Conservation (phyloP, 2,113 vertebrate genomes). For the Heterotis niloticus region DNA sequence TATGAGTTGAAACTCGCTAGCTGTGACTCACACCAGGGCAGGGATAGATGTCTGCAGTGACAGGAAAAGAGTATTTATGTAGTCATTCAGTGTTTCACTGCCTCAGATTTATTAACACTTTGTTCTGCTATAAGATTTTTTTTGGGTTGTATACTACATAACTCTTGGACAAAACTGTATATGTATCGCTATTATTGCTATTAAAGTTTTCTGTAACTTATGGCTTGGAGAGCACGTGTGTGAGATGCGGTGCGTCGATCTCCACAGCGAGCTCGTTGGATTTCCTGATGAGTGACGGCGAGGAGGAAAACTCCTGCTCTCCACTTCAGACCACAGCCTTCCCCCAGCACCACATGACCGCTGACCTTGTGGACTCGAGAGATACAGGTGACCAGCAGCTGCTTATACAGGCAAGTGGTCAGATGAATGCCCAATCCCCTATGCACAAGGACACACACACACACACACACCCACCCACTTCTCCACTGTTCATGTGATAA, state of each 20-base stretch:
- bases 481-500: not conserved
- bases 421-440: not conserved
- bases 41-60: not conserved
- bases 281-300: slow-evolving; percentile 56
- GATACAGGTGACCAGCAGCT: slow-evolving; percentile 52
- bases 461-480: not conserved
- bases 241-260: slow-evolving; percentile 19
- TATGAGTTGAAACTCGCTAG: not conserved
- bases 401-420: slow-evolving; percentile 59
- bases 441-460: not conserved
- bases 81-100: not conserved
- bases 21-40: not conserved
- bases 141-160: too few species aligned
- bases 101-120: not conserved
- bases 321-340: slow-evolving; percentile 56
- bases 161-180: not conserved
- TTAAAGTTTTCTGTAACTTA: not conserved
- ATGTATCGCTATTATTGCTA: not conserved
- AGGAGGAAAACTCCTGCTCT: slow-evolving; percentile 60
- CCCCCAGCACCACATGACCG: slow-evolving; percentile 59
- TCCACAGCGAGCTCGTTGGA: slow-evolving; percentile 60
- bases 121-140: too few species aligned
- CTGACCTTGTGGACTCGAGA: slow-evolving; percentile 54
- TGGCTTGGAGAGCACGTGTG: not conserved
- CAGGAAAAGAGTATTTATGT: not conserved